phyloP scores from a whole-genome alignment of 2,888 invertebrate genomes.

The Amphipoea oculea region DNA sequence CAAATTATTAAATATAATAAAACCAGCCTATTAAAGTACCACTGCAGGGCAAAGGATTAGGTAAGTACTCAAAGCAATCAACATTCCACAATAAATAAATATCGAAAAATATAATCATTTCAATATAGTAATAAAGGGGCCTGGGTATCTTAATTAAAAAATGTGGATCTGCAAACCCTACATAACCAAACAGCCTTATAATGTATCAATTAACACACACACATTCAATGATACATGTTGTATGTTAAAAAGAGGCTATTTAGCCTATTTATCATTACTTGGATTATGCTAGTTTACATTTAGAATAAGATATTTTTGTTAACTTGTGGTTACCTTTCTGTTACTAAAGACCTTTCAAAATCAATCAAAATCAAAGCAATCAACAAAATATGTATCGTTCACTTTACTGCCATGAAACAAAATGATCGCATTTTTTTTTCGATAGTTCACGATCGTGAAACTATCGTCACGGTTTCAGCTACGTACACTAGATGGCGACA shows the following conservation, averaged over 20 bases:
- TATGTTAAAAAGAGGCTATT: background rate
- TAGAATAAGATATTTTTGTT: background rate
- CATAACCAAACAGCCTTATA: background rate
- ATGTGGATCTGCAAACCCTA: background rate
- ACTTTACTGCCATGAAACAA: slow-evolving; percentile 12
- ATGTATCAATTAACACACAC: background rate
- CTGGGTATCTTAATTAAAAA: background rate
- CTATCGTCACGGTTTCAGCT: slow-evolving; percentile 40
- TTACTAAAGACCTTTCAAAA: background rate
- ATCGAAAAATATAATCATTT: background rate
- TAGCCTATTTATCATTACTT: background rate
- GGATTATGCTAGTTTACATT: background rate
- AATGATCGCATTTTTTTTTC: slow-evolving; percentile 18
- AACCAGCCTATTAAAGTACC: background rate
- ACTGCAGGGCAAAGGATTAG: background rate
- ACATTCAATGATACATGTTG: background rate
- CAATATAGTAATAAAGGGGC: background rate
- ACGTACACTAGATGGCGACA: slow-evolving; percentile 65
- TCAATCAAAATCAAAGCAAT: background rate
- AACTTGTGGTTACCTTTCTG: background rate
- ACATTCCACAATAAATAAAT: background rate
- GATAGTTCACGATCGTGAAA: slow-evolving; percentile 25
- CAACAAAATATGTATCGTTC: background rate
- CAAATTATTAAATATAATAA: background rate
- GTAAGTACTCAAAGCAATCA: background rate